Conservation (phyloP, 1,140 invertebrate species). For the Bilobella aurantiaca region DNA sequence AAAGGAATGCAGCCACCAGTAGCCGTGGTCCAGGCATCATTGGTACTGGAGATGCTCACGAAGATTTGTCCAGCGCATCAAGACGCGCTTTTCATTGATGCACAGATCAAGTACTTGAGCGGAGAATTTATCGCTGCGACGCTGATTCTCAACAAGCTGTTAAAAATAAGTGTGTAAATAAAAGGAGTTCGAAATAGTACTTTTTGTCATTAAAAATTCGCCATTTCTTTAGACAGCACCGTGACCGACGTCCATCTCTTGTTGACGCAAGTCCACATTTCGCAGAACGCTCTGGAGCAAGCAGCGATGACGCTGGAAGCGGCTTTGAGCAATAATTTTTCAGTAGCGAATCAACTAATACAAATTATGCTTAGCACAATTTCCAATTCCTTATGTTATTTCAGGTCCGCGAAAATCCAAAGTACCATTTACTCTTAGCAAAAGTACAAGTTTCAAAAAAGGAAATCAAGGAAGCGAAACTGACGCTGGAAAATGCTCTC, state of each 20-base stretch:
- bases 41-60: constrained; percentile 59
- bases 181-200: too few relatives aligned
- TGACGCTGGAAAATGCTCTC: constrained; percentile 62
- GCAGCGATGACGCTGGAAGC: constrained; percentile 76
- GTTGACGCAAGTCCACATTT: constrained; percentile 69
- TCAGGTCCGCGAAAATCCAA: constrained; percentile 67
- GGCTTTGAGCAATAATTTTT: constrained; percentile 81
- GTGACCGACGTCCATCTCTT: constrained; percentile 73
- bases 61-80: constrained; percentile 72
- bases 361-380: too few relatives aligned
- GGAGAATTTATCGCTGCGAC: constrained; percentile 60
- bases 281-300: constrained; percentile 60
- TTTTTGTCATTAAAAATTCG: too few relatives aligned
- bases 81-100: constrained; percentile 60
- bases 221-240: constrained; percentile 49
- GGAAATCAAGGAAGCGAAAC: constrained; percentile 60
- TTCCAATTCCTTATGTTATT: constrained; percentile 24
- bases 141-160: constrained; percentile 55
- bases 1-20: constrained; percentile 43
- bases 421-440: constrained; percentile 79
- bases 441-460: constrained; percentile 66
- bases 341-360: constrained; percentile 42
- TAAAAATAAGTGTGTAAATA: constrained; percentile 54
- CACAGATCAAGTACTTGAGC: constrained; percentile 66
- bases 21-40: constrained; percentile 47